phyloP scores from a whole-genome alignment of 2,888 invertebrate species.

The Apamea crenata region DNA sequence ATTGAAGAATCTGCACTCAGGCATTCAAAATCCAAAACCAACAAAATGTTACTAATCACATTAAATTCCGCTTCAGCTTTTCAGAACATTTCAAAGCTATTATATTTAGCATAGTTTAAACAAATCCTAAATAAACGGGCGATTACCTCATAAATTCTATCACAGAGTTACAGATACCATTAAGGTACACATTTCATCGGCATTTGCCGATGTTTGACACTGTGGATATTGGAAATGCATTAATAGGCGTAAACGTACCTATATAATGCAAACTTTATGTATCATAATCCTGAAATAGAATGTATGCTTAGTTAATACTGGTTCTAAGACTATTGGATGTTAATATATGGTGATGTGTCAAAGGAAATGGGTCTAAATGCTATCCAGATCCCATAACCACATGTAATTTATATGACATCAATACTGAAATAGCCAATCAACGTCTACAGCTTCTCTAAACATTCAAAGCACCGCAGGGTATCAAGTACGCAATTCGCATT shows the following conservation, averaged over 20 bases:
- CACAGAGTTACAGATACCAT: conserved; percentile 49
- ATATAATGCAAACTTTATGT: conserved; percentile 29
- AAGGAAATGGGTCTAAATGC: conserved; percentile 28
- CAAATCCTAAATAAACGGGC: conserved; percentile 54
- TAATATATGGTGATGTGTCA: conserved; percentile 28
- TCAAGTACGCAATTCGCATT: conserved; percentile 50
- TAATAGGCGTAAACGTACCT: conserved; percentile 37
- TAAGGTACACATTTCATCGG: conserved; percentile 49
- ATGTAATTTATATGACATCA: conserved; percentile 18
- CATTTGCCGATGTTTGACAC: conserved; percentile 50
- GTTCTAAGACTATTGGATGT: conserved; percentile 10
- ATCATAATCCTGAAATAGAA: conserved; percentile 37
- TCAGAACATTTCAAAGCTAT: conserved; percentile 47
- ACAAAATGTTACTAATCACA: conserved; percentile 42
- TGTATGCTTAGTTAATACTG: conserved; percentile 24
- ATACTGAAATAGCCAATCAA: conserved; percentile 5
- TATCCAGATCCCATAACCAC: conserved; percentile 16
- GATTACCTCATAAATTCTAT: conserved; percentile 54
- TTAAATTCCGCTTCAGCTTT: conserved; percentile 45
- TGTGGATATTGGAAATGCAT: conserved; percentile 48
- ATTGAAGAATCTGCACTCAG: conserved; percentile 22
- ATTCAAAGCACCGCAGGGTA: conserved; percentile 19
- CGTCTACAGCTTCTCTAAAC: conserved; percentile 18
- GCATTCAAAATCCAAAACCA: conserved; percentile 35
- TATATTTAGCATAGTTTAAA: conserved; percentile 55